phyloP scores from a whole-genome alignment of 2,113 vertebrate species.

The human (Homo sapiens) region DNA sequence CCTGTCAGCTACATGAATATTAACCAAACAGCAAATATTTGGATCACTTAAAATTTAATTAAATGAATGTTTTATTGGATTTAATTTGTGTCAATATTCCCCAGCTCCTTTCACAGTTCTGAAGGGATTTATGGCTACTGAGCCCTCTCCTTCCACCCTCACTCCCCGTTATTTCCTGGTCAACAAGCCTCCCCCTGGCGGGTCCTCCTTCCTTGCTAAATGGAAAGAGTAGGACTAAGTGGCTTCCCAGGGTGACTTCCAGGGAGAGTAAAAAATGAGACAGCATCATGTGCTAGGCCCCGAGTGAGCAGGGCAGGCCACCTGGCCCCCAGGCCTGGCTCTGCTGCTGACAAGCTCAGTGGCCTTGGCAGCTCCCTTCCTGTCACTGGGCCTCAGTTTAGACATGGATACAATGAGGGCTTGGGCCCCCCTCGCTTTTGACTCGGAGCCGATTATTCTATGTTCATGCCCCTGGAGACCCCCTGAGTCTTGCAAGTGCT shows the following conservation, averaged over 20 bases:
- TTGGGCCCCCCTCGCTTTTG: neutral
- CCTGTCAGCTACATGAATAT: slow-evolving; percentile 64
- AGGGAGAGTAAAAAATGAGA: neutral
- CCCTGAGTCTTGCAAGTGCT: neutral
- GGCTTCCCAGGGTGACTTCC: neutral
- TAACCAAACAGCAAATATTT: slow-evolving; percentile 76
- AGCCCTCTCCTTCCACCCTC: neutral
- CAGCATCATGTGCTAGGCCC: accelerated
- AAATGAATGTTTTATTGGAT: slow-evolving; percentile 76
- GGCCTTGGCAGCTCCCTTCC: neutral
- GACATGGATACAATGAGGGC: neutral
- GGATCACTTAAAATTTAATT: slow-evolving; percentile 75
- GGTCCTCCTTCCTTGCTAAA: neutral
- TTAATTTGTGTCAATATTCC: slow-evolving; percentile 72
- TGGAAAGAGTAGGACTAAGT: neutral
- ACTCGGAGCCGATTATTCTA: neutral
- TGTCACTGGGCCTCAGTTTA: neutral
- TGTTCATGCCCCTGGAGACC: neutral
- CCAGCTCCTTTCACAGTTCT: slow-evolving; percentile 63
- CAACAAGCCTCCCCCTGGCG: neutral
- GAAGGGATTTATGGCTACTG: slow-evolving; percentile 21
- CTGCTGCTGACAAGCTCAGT: neutral
- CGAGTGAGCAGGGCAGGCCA: neutral
- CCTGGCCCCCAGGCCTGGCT: neutral
- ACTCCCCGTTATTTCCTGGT: neutral